Base-by-base conservation (phyloP, 2,888 invertebrate genomes). In the Adelphocoris suturalis region DNA sequence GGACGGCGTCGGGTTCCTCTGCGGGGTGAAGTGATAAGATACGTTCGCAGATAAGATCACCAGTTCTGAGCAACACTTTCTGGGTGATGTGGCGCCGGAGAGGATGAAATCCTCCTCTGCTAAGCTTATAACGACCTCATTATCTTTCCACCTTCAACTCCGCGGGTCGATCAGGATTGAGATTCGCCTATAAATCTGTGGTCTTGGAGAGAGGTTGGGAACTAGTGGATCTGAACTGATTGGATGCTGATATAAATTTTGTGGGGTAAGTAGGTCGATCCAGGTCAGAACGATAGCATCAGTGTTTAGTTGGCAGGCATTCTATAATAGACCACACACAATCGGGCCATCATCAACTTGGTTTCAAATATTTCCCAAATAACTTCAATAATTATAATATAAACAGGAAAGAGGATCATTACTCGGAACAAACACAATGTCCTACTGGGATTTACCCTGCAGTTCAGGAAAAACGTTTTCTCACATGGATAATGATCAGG, bases 61-160 rank as follows among this genome's bases (percentile, higher is more conserved):
- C 23, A 68, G 13, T 23, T 23, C 68, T 52, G 13, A 13, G 19
- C n/a, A 61, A 19, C 23, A 12, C 52, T 23, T 68, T 19, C 68
- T 68, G 23, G 68, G 5, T 68, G 68, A 68, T 68, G 68, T 27
- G 68, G 68, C 68, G 68, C 68, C 68, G 23, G 68, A 68, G 19
- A 68, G 19, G 68, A 19, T 68, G 68, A 68, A 68, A 68, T 68
- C 68, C 68, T 68, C 68, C 68, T 68, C 68, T 23, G 68, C 68
- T 23, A 12, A 19, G 68, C 68, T 68, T 19, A 68, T 68, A 68
- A 68, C 68, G 68, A 68, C 68, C 68, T 68, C 68, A 68, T 68
- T 68, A 68, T 68, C 68, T 68, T n/a, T 68, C 68, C 68, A 68
- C 19, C 68, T 68, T 68, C 57, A 27, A 23, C 68, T 19, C 61